phyloP scores from a whole-genome alignment of 1,140 invertebrate species.

The Heterodera carotae region DNA sequence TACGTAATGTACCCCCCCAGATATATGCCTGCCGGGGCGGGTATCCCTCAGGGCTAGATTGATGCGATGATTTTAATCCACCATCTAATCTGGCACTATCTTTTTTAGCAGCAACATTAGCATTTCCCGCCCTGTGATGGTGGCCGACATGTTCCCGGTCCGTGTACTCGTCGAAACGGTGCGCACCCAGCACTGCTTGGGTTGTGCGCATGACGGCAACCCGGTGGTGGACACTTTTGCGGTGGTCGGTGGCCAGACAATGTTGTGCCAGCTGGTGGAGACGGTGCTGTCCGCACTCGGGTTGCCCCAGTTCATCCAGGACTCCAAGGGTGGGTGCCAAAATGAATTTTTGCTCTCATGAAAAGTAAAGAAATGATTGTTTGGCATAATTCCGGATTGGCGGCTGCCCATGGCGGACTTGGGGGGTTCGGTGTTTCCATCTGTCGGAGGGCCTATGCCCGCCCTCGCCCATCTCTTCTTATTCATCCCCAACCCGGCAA shows the following conservation, averaged over 20 bases:
- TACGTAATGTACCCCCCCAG: too few relatives aligned
- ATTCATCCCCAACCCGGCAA: slow-evolving; percentile 12
- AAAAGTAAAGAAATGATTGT: too few relatives aligned
- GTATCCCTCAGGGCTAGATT: too few relatives aligned
- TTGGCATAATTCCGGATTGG: too few relatives aligned
- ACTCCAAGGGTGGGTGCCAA: slow-evolving; percentile 45
- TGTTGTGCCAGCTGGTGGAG: slow-evolving; percentile 48
- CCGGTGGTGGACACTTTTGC: slow-evolving; percentile 52
- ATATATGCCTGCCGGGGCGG: too few relatives aligned
- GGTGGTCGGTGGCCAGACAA: slow-evolving; percentile 50
- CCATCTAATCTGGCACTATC: too few relatives aligned
- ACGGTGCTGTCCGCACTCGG: slow-evolving; percentile 52
- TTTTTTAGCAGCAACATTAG: too few relatives aligned
- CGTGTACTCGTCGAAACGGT: slow-evolving; percentile 53
- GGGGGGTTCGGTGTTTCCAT: too few relatives aligned
- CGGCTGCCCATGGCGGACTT: too few relatives aligned
- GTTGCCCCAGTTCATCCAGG: slow-evolving; percentile 50
- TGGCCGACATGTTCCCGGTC: slow-evolving; percentile 52
- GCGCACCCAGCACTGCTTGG: slow-evolving; percentile 50
- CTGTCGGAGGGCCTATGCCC: too few relatives aligned
- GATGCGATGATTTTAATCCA: too few relatives aligned
- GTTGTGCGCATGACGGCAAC: slow-evolving; percentile 49
- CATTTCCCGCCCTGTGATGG: slow-evolving; percentile 27
- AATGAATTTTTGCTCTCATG: too few relatives aligned
- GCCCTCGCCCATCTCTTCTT: not conserved